phyloP scores from a whole-genome alignment of 2,888 invertebrate genomes.

The Drosophila buzzatii region DNA sequence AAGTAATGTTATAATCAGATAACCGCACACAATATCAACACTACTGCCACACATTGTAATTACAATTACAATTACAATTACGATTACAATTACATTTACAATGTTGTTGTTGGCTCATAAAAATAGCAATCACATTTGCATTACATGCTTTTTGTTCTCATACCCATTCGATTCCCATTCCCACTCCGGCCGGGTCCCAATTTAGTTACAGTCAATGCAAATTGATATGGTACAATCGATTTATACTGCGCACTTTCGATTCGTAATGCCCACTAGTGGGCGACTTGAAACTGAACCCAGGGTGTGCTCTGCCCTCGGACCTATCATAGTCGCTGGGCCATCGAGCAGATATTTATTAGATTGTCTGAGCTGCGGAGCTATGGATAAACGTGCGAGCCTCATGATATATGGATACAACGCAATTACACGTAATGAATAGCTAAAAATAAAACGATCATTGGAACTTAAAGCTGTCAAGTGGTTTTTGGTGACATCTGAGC shows the following conservation, averaged over 20 bases:
- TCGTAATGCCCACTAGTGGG: constrained; percentile 24
- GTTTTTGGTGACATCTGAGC: constrained; percentile 14
- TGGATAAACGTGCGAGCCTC: constrained; percentile 16
- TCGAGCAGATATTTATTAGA: constrained; percentile 29
- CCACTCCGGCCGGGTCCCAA: neutral
- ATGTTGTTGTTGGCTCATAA: constrained; percentile 54
- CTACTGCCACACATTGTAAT: constrained; percentile 2
- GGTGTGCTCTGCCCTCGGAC: constrained; percentile 49
- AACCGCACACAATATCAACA: constrained; percentile 20
- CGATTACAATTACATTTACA: constrained; percentile 23
- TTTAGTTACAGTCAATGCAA: constrained; percentile 47
- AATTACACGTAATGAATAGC: constrained; percentile 17
- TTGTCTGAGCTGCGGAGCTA: constrained; percentile 3
- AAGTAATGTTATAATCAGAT: constrained; percentile 59
- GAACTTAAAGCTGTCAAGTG: constrained; percentile 20
- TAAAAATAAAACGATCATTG: constrained; percentile 18
- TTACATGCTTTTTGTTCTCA: constrained; percentile 59
- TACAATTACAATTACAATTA: constrained; percentile 19
- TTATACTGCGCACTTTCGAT: constrained; percentile 67
- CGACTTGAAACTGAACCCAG: constrained; percentile 31
- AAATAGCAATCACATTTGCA: constrained; percentile 72
- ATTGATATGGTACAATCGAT: constrained; percentile 40
- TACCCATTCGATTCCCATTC: constrained; percentile 12
- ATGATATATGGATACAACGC: constrained; percentile 33
- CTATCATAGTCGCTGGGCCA: constrained; percentile 38